Percentiles rank a stretch among this genome's conserved stretches.
Conservation (phyloP, 2,888 invertebrate species). For the Caenorhabditis sp. region DNA sequence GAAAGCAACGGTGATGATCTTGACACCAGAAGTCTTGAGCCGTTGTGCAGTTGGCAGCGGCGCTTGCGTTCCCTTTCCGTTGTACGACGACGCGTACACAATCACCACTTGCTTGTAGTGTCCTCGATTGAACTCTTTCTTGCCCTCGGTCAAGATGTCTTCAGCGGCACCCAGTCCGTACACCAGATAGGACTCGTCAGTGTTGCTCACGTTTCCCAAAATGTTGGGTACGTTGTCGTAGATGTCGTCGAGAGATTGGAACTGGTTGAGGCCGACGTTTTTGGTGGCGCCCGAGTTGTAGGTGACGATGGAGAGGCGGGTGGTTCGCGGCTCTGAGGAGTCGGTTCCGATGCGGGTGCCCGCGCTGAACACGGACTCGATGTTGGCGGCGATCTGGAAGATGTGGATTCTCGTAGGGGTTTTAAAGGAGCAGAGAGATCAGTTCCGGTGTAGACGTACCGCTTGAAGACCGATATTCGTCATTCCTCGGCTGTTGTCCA, state of each 20-base stretch:
- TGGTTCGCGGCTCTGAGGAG: neutral
- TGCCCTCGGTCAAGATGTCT: no score
- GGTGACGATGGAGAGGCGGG: conserved; percentile 3
- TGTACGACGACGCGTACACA: neutral
- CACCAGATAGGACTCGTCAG: no score
- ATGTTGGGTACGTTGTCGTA: no score
- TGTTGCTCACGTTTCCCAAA: no score
- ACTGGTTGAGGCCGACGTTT: neutral
- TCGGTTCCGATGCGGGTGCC: neutral
- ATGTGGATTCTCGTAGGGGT: neutral
- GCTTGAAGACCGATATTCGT: neutral
- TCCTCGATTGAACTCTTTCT: no score
- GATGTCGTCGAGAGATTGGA: neutral
- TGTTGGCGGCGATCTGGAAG: neutral
- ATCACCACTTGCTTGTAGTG: neutral
- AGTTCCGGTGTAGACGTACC: neutral
- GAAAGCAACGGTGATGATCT: conserved; percentile 50
- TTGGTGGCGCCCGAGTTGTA: neutral
- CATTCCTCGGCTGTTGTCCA: conserved; percentile 5
- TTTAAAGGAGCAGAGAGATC: no score
- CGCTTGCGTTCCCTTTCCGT: conserved; percentile 16
- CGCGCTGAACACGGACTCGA: neutral
- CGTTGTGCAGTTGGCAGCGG: conserved; percentile 33
- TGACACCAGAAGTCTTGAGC: conserved; percentile 44
- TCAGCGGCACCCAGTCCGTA: no score